Evolutionary conservation across 2,888 invertebrate species (phyloP), one percentile per base, ranked within the genome.

Genomic region (Apomyelois bistriatella): DNA sequence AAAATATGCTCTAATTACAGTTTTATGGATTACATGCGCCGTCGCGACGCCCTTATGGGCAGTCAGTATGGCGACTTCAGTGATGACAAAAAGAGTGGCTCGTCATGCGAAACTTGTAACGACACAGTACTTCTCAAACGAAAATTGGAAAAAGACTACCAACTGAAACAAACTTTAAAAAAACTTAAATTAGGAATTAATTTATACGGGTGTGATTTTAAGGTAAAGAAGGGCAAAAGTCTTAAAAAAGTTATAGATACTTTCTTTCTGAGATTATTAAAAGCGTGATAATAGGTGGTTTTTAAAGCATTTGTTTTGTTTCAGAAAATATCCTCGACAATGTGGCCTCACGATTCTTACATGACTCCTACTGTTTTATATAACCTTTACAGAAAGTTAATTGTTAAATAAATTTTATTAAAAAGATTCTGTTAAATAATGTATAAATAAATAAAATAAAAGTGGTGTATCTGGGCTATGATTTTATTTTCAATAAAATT

Each of bases 121-220:
- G 71, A 85, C 58, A 87, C 88, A 0, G 52, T 64, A 1, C 48
- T 64, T 1, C 62, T 87, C 5, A 77, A 73, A 64, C 60, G 68
- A 0, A 89, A 88, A 68, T 55, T 85, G 30, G 55, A 53, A 10
- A 70, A 72, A 15, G 74, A 88, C 53, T 66, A 70, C 9, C 62
- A 74, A 37, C 66, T 88, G 28, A 81, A 75, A 57, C 60, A 67
- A 52, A 85, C 85, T 5, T 64, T 90, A 1, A 79, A 79, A 47
- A 87, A 82, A 61, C 73, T 90, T 3, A 90, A 88, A 64, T 56
- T 79, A 22, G 90, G 88, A n/a, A 83, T 90, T 32, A 82, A 88
- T 56, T 62, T 87, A 47, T 90, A 85, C 53, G 90, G 90, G 7
- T 90, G 90, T 54, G 78, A 90, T 69, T 90, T 90, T 59, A 86